Percentiles rank a stretch among this genome's conserved stretches.
Evolutionary conservation across 1,140 invertebrate species (phyloP).

Genomic region (Sycobia sp.): DNA sequence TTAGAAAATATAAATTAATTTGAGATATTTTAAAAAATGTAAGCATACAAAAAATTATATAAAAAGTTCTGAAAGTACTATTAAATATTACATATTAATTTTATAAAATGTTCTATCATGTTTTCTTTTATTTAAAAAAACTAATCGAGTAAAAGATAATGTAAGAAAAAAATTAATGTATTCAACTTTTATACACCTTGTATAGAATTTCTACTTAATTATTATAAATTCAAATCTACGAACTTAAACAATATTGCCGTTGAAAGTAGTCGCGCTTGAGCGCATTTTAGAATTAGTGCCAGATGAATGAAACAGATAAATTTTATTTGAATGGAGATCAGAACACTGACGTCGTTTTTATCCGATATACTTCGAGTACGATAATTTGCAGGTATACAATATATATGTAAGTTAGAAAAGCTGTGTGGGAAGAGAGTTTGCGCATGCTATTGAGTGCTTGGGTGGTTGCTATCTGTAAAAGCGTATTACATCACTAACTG

Average conservation of each 20-base stretch:
- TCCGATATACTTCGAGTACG: not conserved
- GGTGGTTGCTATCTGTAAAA: slow-evolving; percentile 48
- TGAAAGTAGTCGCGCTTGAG: not conserved
- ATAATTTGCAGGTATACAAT: slow-evolving; percentile 3
- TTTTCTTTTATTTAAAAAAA: not conserved
- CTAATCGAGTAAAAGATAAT: not conserved
- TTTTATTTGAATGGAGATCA: slow-evolving; percentile 42
- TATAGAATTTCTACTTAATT: not conserved
- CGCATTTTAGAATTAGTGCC: slow-evolving; percentile 26
- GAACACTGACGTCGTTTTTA: slow-evolving; percentile 14
- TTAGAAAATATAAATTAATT: too few relatives aligned
- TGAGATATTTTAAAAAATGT: not conserved
- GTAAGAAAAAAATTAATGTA: not conserved
- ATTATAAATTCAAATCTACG: slow-evolving; percentile 19
- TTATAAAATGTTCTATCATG: too few relatives aligned
- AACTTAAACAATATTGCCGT: not conserved
- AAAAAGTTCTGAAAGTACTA: too few relatives aligned
- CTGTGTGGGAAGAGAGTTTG: slow-evolving; percentile 47
- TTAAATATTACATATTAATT: too few relatives aligned
- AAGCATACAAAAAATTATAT: too few relatives aligned
- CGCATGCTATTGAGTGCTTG: slow-evolving; percentile 39
- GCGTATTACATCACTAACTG: slow-evolving; percentile 59
- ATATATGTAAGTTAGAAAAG: slow-evolving; percentile 33
- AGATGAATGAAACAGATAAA: slow-evolving; percentile 51
- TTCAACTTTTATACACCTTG: not conserved